Evolutionary conservation across 1,140 invertebrate species (phyloP).

Genomic region (Brachionus calyciflorus): DNA sequence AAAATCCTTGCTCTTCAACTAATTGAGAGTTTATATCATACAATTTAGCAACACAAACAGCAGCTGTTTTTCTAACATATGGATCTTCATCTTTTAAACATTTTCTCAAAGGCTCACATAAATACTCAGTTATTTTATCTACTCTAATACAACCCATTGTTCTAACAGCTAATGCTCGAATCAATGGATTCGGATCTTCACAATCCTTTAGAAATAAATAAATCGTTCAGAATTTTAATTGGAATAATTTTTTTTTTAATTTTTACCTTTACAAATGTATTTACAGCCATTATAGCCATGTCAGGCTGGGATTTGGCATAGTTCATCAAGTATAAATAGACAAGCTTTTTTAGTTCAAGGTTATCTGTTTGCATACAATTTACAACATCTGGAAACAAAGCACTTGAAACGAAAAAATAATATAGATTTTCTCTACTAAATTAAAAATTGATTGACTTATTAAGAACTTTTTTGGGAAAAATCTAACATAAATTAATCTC

Average conservation of each 20-base stretch:
- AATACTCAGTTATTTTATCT: slow-evolving; percentile 99
- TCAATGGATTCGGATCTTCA: slow-evolving; percentile 98
- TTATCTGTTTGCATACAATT: slow-evolving; percentile 99
- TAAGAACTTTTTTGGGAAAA: too few relatives aligned
- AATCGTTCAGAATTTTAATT: not conserved
- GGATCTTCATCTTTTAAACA: slow-evolving; percentile 96
- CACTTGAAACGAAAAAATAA: slow-evolving; percentile 63
- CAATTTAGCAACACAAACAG: slow-evolving; percentile 96
- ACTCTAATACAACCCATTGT: slow-evolving; percentile 99
- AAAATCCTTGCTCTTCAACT: slow-evolving; percentile 96
- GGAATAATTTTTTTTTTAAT: not conserved
- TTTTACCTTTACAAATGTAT: slow-evolving; percentile 88
- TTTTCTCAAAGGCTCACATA: slow-evolving; percentile 95
- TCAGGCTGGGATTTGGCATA: slow-evolving; percentile 99
- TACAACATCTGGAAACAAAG: slow-evolving; percentile 96
- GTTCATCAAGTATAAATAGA: slow-evolving; percentile 99
- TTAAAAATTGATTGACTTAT: too few relatives aligned
- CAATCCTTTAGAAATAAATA: slow-evolving; percentile 74
- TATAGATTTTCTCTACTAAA: too few relatives aligned
- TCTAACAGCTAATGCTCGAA: slow-evolving; percentile 92
- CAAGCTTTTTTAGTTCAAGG: slow-evolving; percentile 96
- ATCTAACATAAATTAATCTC: too few relatives aligned
- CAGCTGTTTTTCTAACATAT: slow-evolving; percentile 97
- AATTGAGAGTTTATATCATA: slow-evolving; percentile 97
- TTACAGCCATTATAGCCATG: slow-evolving; percentile 99